Evolutionary conservation across 1,140 invertebrate species (phyloP), one percentile per base, ranked within the genome.

Genomic region (Babylonia areolata): DNA sequence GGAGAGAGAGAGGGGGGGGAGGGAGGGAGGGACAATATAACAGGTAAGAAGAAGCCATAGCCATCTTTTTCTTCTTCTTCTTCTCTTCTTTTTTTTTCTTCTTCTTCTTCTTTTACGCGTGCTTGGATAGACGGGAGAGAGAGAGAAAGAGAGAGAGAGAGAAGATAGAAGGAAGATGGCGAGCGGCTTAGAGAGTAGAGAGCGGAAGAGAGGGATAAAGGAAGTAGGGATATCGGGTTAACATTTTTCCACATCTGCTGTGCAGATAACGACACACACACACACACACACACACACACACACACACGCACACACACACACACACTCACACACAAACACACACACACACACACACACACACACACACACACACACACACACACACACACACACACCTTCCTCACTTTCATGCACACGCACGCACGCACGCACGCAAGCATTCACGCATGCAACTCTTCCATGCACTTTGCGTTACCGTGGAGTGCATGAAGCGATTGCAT

Each of bases 191-290:
- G 42, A 78, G 42, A 69, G 31, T 28, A 3, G 39, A 23, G 12
- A 75, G 82, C 82, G 82, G 82, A 73, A 73, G 75, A 84, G n/a
- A 23, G 42, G 37, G 82, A 71, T 73, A 20, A 58, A 58, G 82
- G 82, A 84, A 73, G 82, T 84, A 20, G 39, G 82, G 82, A 75
- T 84, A 73, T 84, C 82, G 33, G 69, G 69, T 73, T 37, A 58
- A 84, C n/a, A n/a, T n/a, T 39, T 39, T 37, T 35, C 37, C 82
- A 84, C 82, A 84, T 84, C 82, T 84, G 82, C 31, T 6, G 75
- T 20, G 37, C 75, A 77, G 37, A 40, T 37, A 40, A 35, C 12
- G 37, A 40, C 73, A 40, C 73, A 77, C 73, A 40, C 73, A 77
- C 39, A 77, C 73, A 40, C 17, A 28, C 35, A 40, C 39, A 40